Base-by-base conservation (phyloP, 64 coral and sea anemone species). In the Acropora tenuis region DNA sequence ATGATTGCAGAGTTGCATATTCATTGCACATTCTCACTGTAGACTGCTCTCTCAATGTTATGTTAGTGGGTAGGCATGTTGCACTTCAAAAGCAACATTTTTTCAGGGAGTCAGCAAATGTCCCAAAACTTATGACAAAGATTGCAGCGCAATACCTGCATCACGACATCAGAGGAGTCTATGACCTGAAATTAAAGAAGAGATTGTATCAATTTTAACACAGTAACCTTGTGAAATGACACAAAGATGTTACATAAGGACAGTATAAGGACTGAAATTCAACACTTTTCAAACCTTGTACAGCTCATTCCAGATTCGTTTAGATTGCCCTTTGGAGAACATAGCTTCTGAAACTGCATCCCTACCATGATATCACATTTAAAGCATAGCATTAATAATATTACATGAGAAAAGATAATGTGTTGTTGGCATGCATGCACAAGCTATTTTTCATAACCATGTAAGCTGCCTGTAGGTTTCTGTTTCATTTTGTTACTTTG, bases 261-360 rank as follows among this genome's bases (percentile, higher is more conserved):
- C 30, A 30, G 30, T 10, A 55, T 55, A 55, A 8, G 11, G 13
- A 63, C 30, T 30, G 30, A 30, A 30, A 63, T 3, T 63, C 2
- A 12, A 87, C 52, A 15, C 46, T 40, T 53, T 80, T 83, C 17
- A 9, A 50, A 99, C 97, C 94, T 99, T 99, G 42, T 99, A 99
- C 63, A 99, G 88, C 79, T 99, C 97, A 94, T 99, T 99, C 97
- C 97, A 99, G 60, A 99, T 99, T 94, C 97, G 84, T 46, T 94
- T 99, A 40, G 97, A 99, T 74, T 99, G 97, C 17, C 97, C 97
- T 92, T 99, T 99, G 17, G 90, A 81, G 57, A 90, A 99, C 48
- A 96, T 67, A 13, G 94, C 88, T 78, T 99, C 97, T 82, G 81
- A 80, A 11, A 86, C 87, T 80, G 90, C 82, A 7, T 79, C 67